Evolutionary conservation across 2,888 invertebrate species (phyloP).

Genomic region (Bombylius discolor): DNA sequence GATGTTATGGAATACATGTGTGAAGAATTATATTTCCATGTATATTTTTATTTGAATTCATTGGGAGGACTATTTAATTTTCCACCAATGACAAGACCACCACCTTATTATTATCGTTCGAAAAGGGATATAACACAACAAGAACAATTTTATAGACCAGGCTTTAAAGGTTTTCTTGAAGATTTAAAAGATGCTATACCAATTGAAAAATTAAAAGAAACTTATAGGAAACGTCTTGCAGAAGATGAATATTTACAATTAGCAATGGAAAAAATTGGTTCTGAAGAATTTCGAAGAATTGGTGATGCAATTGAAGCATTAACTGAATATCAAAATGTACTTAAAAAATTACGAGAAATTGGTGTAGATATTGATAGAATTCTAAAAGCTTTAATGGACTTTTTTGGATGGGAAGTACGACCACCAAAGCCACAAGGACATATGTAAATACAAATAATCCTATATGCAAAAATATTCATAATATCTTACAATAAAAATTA

Average conservation of each 20-base stretch:
- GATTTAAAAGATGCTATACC: conserved; percentile 9
- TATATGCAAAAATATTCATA: no score
- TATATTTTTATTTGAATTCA: conserved; percentile 12
- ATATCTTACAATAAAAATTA: no score
- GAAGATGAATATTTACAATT: conserved; percentile 9
- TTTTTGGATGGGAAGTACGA: conserved; percentile 9
- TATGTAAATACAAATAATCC: no score
- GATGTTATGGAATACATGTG: conserved; percentile 11
- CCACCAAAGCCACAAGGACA: not conserved
- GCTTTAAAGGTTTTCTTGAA: conserved; percentile 9
- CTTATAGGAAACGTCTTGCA: conserved; percentile 1
- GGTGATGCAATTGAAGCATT: conserved; percentile 12
- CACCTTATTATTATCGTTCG: not conserved
- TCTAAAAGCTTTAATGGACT: conserved; percentile 7
- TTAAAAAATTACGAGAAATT: conserved; percentile 3
- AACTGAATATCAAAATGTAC: conserved; percentile 7
- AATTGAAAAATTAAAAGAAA: conserved; percentile 3
- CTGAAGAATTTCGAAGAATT: conserved; percentile 10
- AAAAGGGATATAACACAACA: not conserved
- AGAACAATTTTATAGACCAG: not conserved
- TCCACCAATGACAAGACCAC: conserved; percentile 10
- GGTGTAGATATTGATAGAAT: conserved; percentile 8
- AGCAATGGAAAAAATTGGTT: conserved; percentile 11
- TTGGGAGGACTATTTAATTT: conserved; percentile 9
- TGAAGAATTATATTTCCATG: conserved; percentile 10